Base-by-base conservation (phyloP, 2,888 invertebrate genomes). In the Alloplasta piceator region DNA sequence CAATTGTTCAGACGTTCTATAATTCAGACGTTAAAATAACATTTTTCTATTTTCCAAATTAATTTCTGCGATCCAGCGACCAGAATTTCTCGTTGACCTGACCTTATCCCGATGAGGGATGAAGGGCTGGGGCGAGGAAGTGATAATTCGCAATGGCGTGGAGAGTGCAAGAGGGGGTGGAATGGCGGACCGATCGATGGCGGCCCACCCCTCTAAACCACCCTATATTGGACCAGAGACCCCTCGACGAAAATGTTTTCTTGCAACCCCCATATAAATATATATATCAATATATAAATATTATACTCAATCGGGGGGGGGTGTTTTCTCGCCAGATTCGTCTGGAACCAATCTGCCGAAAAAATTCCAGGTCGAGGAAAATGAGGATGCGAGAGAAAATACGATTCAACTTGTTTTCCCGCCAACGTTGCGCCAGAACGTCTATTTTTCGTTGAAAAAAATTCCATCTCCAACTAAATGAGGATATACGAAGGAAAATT, bases 151-250 rank as follows among this genome's bases (percentile, higher is more conserved):
- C 77, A 81, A 83, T 82, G 84, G 84, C 81, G 82, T 75, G 75
- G 60, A 61, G 66, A 48, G 48, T 48, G 48, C n/a, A 5, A 9
- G 70, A 14, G 61, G 66, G 72, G 63, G 56, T 67, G 61, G 70
- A 64, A 55, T 48, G 80, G 80, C 73, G 72, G 83, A 80, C 66
- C 82, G 83, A 85, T 85, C 85, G 85, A 85, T 85, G 83, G 85
- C 82, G 75, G 75, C 68, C 82, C 83, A 81, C 80, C 83, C 79
- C 80, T 77, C 3, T 26, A 80, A 60, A 55, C 72, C 80, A 82
- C 78, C 80, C 82, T 16, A 64, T 50, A 77, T 56, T 56, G 58
- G 52, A 55, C 36, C 14, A 43, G 14, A 9, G 77, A 75, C 67
- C 72, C 64, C 72, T 60, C 64, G 36, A 56, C 75, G 68, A 75